These are phyloP conservation scores for Lingula anatina DNA, from an alignment of 2,888 invertebrate genomes.

Conservation along the genomic window DNA sequence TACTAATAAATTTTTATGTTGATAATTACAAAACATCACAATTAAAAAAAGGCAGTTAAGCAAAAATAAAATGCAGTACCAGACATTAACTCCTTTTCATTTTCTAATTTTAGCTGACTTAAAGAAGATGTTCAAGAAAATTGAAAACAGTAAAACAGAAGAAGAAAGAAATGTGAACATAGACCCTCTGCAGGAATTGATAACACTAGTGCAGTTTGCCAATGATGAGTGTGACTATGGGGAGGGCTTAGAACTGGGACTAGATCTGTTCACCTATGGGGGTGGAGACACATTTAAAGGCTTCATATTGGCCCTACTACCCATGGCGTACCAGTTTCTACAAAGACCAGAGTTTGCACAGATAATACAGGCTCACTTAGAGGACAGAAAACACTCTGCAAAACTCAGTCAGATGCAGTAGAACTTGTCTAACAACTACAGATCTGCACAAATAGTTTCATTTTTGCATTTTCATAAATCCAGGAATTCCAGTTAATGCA, in stretches of 20 bases:
- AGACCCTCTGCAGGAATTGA: slow-evolving; percentile 71
- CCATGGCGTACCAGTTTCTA: slow-evolving; percentile 72
- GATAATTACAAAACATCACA: too few species aligned
- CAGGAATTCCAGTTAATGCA: background rate
- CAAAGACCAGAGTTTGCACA: slow-evolving; percentile 67
- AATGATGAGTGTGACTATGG: slow-evolving; percentile 95
- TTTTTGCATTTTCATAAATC: too few species aligned
- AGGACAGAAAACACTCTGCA: slow-evolving; percentile 57
- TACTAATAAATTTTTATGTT: too few species aligned
- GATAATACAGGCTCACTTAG: slow-evolving; percentile 72
- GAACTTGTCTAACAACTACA: too few species aligned
- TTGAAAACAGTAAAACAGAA: slow-evolving; percentile 56
- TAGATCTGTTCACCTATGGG: slow-evolving; percentile 71
- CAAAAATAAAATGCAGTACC: too few species aligned
- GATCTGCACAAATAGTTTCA: too few species aligned
- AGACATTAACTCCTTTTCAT: too few species aligned
- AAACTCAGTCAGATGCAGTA: slow-evolving; percentile 18
- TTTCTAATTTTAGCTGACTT: slow-evolving; percentile 64
- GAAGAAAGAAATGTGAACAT: slow-evolving; percentile 61
- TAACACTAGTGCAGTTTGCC: slow-evolving; percentile 81
- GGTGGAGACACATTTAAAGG: slow-evolving; percentile 68
- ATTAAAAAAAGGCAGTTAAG: too few species aligned
- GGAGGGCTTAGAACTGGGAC: slow-evolving; percentile 81
- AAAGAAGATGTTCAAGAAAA: slow-evolving; percentile 64
- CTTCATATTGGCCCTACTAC: slow-evolving; percentile 63